These are phyloP conservation scores for Mastomys natalensis DNA, from an alignment of 2,113 vertebrate species.

Conservation along the genomic window DNA sequence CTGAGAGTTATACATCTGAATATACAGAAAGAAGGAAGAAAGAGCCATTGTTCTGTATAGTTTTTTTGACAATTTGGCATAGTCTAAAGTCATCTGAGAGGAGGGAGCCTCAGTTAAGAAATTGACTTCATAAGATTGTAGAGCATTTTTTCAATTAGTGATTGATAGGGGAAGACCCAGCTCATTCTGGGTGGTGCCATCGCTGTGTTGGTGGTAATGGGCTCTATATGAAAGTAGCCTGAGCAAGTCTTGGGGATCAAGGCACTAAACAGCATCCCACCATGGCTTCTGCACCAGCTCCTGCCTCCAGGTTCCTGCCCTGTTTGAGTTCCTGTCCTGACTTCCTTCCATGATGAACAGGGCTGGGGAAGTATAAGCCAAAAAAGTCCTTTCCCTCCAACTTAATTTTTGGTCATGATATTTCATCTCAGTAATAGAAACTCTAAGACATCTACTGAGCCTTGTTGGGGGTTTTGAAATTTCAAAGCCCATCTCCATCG, in stretches of 20 bases:
- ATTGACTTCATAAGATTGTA: too few relatives aligned
- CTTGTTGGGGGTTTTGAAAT: not conserved
- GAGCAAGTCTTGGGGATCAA: not conserved
- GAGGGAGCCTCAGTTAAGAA: too few relatives aligned
- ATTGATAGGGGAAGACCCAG: not conserved
- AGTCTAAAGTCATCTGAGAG: too few relatives aligned
- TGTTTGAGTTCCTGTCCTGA: not conserved
- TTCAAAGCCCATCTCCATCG: not conserved
- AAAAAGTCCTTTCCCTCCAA: not conserved
- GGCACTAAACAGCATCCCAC: not conserved
- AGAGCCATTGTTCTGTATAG: too few relatives aligned
- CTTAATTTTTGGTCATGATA: not conserved
- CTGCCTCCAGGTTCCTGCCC: not conserved
- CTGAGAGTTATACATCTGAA: too few relatives aligned
- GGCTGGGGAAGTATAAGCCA: not conserved
- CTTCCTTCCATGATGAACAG: too few relatives aligned
- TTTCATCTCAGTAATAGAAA: not conserved
- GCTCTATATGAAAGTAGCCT: not conserved
- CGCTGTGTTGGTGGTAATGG: not conserved
- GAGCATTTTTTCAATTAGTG: not conserved
- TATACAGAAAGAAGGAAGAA: too few relatives aligned
- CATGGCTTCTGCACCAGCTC: not conserved
- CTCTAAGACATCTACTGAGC: not conserved
- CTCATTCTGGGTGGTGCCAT: not conserved
- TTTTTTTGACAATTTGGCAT: too few relatives aligned